Evolutionary conservation across 2,113 vertebrate genomes (phyloP), one percentile per base, ranked within the genome.

Genomic region (Mormyrus lacerda): DNA sequence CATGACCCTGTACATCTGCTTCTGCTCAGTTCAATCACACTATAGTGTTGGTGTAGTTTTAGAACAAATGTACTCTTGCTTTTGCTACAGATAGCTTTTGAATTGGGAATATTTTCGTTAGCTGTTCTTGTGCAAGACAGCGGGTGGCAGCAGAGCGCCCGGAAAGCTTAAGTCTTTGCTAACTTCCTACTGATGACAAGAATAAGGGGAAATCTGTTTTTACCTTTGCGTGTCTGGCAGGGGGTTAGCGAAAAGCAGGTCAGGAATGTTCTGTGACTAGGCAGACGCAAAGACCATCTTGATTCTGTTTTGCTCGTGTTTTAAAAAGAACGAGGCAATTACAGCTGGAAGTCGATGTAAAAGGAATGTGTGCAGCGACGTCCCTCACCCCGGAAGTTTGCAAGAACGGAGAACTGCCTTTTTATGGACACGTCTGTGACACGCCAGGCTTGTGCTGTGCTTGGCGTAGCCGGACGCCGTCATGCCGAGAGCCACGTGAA

Each of bases 151-250:
- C 50, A 89, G 51, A 89, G 51, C 7, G 8, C 51, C 50, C n/a
- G 31, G 47, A 15, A 13, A 35, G 35, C 35, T 45, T 15, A 1
- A 19, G 5, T 45, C 47, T 27, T n/a, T 3, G 39, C 47, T 45
- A 21, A 17, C 47, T 44, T 58, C 3, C 31, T 85, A 21, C 39
- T 15, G n/a, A 39, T 48, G 79, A 31, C 87, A 65, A 61, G n/a
- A 50, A 51, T 53, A 51, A 84, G 47, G 85, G 24, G 8, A 61
- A 87, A 87, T 42, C 15, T 87, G 50, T 61, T 87, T 58, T 58
- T 86, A 87, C 73, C 31, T 84, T 89, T 87, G 86, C 47, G 53
- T 58, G 53, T 89, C 50, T 89, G 76, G 73, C 88, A 83, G 76
- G 50, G 88, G 39, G 50, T 44, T 55, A 45, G 76, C 31, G 88